Base-by-base conservation (phyloP, 2,113 vertebrate genomes). In the Zosterops pallidus region DNA sequence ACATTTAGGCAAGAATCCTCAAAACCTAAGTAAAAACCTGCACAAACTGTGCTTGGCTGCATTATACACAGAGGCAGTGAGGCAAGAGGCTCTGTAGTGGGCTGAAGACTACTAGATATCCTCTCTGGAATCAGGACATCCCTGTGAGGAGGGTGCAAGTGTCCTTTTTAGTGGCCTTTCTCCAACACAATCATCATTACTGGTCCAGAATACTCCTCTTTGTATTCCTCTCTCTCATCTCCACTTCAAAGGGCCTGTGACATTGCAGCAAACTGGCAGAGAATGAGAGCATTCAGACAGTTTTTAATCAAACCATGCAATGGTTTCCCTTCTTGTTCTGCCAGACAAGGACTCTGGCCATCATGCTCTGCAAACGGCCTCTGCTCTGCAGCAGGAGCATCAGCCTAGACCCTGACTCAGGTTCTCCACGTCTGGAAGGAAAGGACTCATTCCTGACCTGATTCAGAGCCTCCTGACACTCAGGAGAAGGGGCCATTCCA, bases 391-490 rank as follows among this genome's bases (percentile, higher is more conserved):
- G 76, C 67, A 85, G 33, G 83, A 90, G 29, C 10, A 26, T 29
- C 76, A 94, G 47, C 92, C 72, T 78, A n/a, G 77, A 23, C 42
- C 70, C 31, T 96, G 92, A 90, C 77, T 95, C 89, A 94, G 46
- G 26, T 37, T 37, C 25, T 93, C 91, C 20, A 0, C 11, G 31
- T 53, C 70, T 87, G 70, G 39, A 71, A 56, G 83, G 93, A 87
- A 92, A 94, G 75, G 46, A 41, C 50, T 77, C 28, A 56, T 71
- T 86, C 93, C 82, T 8, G 20, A 29, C 59, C 78, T 91, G 88
- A 96, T 94, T 97, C 96, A 95, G 74, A 85, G n/a, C 39, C 95
- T 94, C 87, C 89, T 97, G 95, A 94, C 3, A 15, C 52, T 65
- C 65, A 81, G 86, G 82, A 89, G 84, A 94, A 96, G 76, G 78